Evolutionary conservation across 2,797 vertebrate genomes (phyloP), one percentile per base, ranked within the genome.

Genomic region (Phaenicophaeus curvirostris): DNA sequence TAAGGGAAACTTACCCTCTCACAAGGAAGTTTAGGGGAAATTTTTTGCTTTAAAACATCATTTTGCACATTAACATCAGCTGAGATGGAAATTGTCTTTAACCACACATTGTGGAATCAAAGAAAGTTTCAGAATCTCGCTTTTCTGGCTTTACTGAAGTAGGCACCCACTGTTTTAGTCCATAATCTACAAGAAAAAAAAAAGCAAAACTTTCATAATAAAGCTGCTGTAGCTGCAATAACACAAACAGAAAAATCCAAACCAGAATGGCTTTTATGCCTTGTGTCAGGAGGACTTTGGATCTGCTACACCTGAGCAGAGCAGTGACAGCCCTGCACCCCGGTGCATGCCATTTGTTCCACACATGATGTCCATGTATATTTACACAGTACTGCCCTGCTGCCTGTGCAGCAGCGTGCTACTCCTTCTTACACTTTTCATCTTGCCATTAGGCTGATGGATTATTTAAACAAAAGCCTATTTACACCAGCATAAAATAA

Each of bases 381-480:
- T 27, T 85, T 50, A 20, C 5, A 21, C 71, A 53, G 57, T 9
- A 37, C 9, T 2, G 6, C 59, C 67, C 57, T 12, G 78, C 55
- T 54, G n/a, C 44, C 75, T 3, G 2, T 8, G 35, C 37, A 50
- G 48, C 75, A 48, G 54, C 53, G 8, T 5, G 30, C 35, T 30
- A 2, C 31, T 72, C 58, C 1, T 4, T 44, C 65, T 63, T 50
- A 53, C 46, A 72, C 11, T 74, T 88, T 54, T 51, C 46, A 37
- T 48, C 55, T 81, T 33, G 39, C 42, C 37, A 2, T n/a, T 39
- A 89, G 44, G 74, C 58, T 72, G 44, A 72, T 8, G 24, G 46
- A 55, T 77, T 67, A 42, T 30, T 95, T 93, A 17, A 90, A 82
- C 74, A 90, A 79, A 85, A 85, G 63, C 41, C 46, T 67, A 50